These are phyloP conservation scores for Ranitomeya variabilis DNA, from an alignment of 2,113 vertebrate genomes.

Conservation along the genomic window DNA sequence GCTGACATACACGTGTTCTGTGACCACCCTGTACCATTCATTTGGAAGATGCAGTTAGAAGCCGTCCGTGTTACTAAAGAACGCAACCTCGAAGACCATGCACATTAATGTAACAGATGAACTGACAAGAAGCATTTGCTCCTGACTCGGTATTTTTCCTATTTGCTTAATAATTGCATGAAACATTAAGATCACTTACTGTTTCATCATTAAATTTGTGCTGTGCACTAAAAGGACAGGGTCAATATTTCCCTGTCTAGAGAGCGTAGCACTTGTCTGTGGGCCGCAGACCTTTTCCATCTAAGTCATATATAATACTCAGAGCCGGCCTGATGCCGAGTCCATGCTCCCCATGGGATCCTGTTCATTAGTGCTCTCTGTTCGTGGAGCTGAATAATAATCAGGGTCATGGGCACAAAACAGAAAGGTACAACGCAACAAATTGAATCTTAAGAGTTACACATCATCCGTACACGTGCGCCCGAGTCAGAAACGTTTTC, in stretches of 20 bases:
- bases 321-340: background rate
- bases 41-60: background rate
- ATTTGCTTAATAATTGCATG: background rate
- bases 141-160: background rate
- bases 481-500: slow-evolving; percentile 4
- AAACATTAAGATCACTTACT: background rate
- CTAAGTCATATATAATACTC: slow-evolving; percentile 29
- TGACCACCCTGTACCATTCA: background rate
- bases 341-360: background rate
- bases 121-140: slow-evolving; percentile 4
- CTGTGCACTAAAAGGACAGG: background rate
- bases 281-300: slow-evolving; percentile 19
- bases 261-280: background rate
- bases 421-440: slow-evolving; percentile 40
- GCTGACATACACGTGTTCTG: background rate
- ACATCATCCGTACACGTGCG: background rate
- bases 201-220: background rate
- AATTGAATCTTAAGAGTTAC: slow-evolving; percentile 48
- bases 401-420: slow-evolving; percentile 33
- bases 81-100: background rate
- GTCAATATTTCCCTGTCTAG: slow-evolving; percentile 23
- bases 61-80: background rate
- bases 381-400: slow-evolving; percentile 36
- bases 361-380: slow-evolving; percentile 35
- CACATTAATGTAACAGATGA: slow-evolving; percentile 7